Percentiles rank a stretch among this genome's conserved stretches.
Conservation (phyloP, 2,113 vertebrate genomes). For the Eira barbara region DNA sequence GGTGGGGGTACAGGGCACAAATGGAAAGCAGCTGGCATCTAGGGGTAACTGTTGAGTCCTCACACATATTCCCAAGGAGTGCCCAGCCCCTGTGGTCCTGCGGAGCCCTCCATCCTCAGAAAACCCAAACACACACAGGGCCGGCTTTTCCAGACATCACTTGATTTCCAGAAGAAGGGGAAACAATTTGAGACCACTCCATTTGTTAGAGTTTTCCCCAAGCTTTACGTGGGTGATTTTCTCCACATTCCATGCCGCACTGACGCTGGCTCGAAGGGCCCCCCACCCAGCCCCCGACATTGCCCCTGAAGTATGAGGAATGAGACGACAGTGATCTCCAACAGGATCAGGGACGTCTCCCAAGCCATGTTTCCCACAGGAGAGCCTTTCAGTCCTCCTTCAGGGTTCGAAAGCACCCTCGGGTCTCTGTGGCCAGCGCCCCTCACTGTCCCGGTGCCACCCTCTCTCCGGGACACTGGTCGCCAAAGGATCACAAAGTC, state of each 20-base stretch:
- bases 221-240: not conserved
- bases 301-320: not conserved
- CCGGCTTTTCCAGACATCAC: not conserved
- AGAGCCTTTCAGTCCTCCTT: not conserved
- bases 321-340: not conserved
- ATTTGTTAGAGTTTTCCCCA: not conserved
- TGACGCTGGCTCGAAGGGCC: not conserved
- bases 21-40: not conserved
- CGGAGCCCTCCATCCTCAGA: constrained; percentile 57
- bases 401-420: not conserved
- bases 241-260: not conserved
- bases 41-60: not conserved
- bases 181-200: not conserved
- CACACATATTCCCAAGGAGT: not conserved
- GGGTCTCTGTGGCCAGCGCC: accelerated
- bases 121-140: not conserved
- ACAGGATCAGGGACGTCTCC: accelerated
- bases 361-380: accelerated
- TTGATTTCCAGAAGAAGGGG: not conserved
- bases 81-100: constrained; percentile 39
- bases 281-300: accelerated
- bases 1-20: not conserved
- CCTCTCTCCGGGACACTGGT: not conserved
- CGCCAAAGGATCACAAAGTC: accelerated
- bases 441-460: accelerated